Evolutionary conservation across 2,113 vertebrate species (phyloP).

Genomic region (Pica pica): DNA sequence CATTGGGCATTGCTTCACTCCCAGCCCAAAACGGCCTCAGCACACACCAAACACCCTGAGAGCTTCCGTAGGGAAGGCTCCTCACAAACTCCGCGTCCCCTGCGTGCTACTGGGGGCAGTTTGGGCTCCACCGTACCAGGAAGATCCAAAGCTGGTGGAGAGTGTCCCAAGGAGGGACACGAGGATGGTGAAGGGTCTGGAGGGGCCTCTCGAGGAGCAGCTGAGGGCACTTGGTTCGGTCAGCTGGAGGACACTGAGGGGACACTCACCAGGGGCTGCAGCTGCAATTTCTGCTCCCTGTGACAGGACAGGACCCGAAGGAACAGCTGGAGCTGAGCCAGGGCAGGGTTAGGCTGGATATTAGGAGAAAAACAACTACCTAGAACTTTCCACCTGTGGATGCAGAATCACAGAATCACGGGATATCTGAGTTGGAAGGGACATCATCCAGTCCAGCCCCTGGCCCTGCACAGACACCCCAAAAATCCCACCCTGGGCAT

Average conservation of each 20-base stretch:
- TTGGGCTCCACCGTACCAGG: fast-evolving
- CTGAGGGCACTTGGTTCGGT: neutral
- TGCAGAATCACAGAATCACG: neutral
- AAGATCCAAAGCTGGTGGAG: fast-evolving
- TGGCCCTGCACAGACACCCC: neutral
- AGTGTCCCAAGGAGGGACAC: neutral
- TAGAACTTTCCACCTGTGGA: neutral
- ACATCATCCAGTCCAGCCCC: neutral
- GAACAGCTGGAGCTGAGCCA: neutral
- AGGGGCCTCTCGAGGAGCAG: neutral
- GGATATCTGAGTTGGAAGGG: neutral
- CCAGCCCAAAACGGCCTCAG: neutral
- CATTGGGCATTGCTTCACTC: neutral
- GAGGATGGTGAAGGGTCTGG: neutral
- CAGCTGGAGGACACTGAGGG: neutral
- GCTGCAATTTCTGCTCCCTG: neutral
- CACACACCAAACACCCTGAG: fast-evolving
- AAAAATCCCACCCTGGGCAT: neutral
- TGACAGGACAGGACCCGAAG: neutral
- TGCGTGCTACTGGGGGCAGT: fast-evolving
- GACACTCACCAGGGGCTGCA: neutral
- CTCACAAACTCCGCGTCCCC: fast-evolving
- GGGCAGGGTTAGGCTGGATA: neutral
- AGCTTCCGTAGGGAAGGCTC: fast-evolving
- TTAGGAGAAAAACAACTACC: neutral